Percentiles rank a stretch among this genome's conserved stretches.
Evolutionary conservation across 2,888 invertebrate genomes (phyloP).

Genomic region (Zonitis immaculata): DNA sequence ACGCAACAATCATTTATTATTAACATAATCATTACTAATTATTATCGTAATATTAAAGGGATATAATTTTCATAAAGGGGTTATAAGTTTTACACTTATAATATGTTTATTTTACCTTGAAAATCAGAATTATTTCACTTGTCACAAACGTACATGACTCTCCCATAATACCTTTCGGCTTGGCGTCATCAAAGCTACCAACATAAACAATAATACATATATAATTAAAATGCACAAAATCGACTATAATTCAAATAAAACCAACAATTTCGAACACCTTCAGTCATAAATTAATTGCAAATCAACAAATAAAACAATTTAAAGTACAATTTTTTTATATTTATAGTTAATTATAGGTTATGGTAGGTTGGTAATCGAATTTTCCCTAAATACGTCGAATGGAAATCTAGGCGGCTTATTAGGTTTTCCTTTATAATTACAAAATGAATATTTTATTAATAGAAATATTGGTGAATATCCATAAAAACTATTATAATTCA

Average conservation of each 20-base stretch:
- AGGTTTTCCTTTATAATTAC: too few species aligned
- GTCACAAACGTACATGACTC: conserved; percentile 47
- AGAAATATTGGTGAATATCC: too few species aligned
- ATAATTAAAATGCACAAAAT: background rate
- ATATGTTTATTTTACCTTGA: conserved; percentile 35
- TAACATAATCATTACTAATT: background rate
- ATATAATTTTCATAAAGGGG: background rate
- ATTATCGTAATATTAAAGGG: background rate
- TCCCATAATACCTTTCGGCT: conserved; percentile 45
- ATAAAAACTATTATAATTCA: too few species aligned
- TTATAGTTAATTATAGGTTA: background rate
- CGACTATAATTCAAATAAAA: background rate
- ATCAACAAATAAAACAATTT: background rate
- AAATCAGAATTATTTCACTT: conserved; percentile 44
- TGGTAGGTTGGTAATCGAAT: conserved; percentile 2
- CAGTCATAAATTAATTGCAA: too few species aligned
- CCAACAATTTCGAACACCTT: background rate
- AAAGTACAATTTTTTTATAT: background rate
- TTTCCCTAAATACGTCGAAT: conserved; percentile 1
- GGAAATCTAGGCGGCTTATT: background rate
- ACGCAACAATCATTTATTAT: background rate
- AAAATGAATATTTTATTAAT: too few species aligned
- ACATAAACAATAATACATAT: conserved; percentile 22
- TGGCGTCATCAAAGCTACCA: conserved; percentile 46
- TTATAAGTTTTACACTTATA: conserved; percentile 4